These are phyloP conservation scores for Lagopus leucura DNA, from an alignment of 2,113 vertebrate genomes.

Conservation along the genomic window DNA sequence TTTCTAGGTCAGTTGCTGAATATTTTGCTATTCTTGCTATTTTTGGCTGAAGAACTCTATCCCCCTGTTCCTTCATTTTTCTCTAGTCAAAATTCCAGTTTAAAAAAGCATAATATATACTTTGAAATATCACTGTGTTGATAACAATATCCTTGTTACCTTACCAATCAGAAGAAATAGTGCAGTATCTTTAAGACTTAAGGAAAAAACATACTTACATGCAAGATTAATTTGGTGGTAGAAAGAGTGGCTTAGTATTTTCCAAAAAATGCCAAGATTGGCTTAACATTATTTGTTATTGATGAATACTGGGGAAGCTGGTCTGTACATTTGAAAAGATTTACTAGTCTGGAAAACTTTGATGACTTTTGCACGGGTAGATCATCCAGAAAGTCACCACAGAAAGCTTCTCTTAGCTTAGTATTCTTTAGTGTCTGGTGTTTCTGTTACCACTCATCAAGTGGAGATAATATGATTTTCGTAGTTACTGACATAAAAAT, in stretches of 20 bases:
- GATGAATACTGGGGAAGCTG: neutral
- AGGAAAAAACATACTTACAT: neutral
- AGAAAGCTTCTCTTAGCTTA: neutral
- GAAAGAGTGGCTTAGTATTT: neutral
- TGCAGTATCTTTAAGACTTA: neutral
- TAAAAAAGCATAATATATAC: neutral
- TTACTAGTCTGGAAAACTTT: neutral
- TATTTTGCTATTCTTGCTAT: neutral
- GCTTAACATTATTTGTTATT: neutral
- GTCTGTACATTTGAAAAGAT: neutral
- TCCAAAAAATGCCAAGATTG: neutral
- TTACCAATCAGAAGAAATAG: neutral
- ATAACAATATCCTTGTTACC: neutral
- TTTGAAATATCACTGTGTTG: neutral
- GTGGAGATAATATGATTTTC: neutral
- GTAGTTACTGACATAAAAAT: neutral
- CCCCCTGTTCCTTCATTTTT: neutral
- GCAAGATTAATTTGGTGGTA: neutral
- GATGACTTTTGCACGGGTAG: neutral
- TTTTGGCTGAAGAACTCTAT: neutral
- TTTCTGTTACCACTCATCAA: neutral
- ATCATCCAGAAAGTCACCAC: neutral
- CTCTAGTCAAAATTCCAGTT: neutral
- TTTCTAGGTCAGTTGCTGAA: neutral
- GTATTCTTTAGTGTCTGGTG: neutral